A percentile compares a stretch with the other conserved stretches of the same genome.
phyloP scores from a whole-genome alignment of 2,113 vertebrate genomes.

The Sturnus vulgaris region DNA sequence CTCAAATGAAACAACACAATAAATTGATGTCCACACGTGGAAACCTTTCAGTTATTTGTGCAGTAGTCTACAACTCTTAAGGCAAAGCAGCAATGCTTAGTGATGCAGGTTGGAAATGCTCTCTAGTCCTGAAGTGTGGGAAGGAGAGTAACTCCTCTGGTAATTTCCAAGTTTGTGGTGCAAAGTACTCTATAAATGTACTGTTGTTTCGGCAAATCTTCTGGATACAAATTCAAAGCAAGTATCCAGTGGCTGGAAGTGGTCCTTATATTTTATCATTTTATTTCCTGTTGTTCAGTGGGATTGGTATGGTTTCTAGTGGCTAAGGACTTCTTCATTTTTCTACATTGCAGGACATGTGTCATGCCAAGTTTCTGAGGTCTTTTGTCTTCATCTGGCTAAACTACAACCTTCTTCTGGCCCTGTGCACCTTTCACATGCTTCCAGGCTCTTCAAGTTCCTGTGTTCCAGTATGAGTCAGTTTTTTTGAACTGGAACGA shows the following conservation, averaged over 20 bases:
- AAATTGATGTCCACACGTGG: not conserved
- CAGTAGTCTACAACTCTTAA: not conserved
- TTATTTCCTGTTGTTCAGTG: not conserved
- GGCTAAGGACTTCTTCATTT: not conserved
- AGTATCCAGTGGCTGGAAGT: not conserved
- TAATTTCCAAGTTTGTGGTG: not conserved
- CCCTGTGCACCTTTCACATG: fast-evolving
- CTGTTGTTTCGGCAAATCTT: not conserved
- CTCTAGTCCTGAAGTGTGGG: not conserved
- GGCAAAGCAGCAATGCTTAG: not conserved
- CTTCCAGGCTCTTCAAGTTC: not conserved
- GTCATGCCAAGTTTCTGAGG: not conserved
- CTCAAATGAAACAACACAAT: not conserved
- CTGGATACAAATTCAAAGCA: not conserved
- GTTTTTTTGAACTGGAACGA: not conserved
- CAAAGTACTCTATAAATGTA: not conserved
- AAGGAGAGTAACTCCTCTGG: not conserved
- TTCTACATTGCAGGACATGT: not conserved
- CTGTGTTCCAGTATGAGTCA: not conserved
- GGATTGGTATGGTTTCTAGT: not conserved
- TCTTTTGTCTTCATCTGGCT: not conserved
- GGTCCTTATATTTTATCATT: not conserved
- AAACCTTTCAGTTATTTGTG: not conserved
- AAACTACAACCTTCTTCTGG: not conserved
- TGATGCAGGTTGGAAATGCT: not conserved